Evolutionary conservation across 2,797 vertebrate genomes (phyloP).

Genomic region (Pantherophis vulpinus): DNA sequence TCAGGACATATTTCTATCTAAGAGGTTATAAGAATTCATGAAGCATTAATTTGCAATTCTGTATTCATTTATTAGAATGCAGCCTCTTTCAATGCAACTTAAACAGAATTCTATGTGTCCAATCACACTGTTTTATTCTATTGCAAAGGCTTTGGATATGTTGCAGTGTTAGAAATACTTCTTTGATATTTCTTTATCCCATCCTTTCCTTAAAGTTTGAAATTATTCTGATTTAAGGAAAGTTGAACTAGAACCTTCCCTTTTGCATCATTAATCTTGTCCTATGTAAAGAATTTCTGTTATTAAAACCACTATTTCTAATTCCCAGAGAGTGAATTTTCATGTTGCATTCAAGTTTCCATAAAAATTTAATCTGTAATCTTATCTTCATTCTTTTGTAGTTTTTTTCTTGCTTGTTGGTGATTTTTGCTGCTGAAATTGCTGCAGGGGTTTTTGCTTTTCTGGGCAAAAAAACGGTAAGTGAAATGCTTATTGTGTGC

Average conservation of each 20-base stretch:
- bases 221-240: background rate
- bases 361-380: constrained; percentile 17
- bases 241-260: background rate
- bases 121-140: background rate
- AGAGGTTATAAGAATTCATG: background rate
- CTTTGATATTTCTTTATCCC: background rate
- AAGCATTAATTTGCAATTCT: background rate
- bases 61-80: background rate
- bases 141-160: background rate
- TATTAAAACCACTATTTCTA: background rate
- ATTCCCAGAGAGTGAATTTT: background rate
- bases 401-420: constrained; percentile 94
- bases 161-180: background rate
- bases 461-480: constrained; percentile 87
- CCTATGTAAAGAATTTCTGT: background rate
- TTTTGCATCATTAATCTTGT: background rate
- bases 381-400: constrained; percentile 65
- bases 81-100: background rate
- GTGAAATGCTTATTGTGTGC: constrained; percentile 41
- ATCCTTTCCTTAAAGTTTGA: background rate
- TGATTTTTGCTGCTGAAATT: constrained; percentile 95
- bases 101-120: too few species aligned
- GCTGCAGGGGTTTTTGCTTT: constrained; percentile 94
- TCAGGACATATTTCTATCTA: background rate
- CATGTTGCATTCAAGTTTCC: background rate